Evolutionary conservation across 2,797 vertebrate species (phyloP), one percentile per base, ranked within the genome.

Genomic region (Acrossocheilus fasciatus): DNA sequence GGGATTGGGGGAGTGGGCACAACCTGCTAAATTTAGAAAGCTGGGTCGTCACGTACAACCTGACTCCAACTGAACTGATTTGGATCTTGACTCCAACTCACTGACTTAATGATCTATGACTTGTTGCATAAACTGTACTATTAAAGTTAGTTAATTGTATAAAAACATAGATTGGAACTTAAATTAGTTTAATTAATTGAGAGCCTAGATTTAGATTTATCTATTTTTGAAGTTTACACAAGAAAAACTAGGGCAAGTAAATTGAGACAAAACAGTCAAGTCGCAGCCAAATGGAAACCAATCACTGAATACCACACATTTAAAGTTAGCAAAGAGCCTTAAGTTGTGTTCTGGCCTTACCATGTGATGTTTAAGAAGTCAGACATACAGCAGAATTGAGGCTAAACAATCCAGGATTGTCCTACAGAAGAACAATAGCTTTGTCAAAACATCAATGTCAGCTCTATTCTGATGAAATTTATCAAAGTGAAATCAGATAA

Each of bases 401-500:
- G 20, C 36, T 43, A 78, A 59, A 78, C 4, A 78, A 78, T 23
- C 23, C 14, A 78, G 36, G 23, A 62, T 3, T 57, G 12, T 3
- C 7, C 18, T 68, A 81, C 41, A 64, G 39, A 66, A 41, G 59
- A 64, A 45, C 57, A 64, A 80, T 6, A 81, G 26, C 54, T 59
- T 23, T 26, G 14, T 50, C 45, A 69, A 69, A 81, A 39, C 64
- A 81, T 52, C 62, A 81, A 18, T 47, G 41, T 45, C 79, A 52
- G 64, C 79, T 52, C 30, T 69, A 45, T 80, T 66, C 77, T 45
- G 59, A 80, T 64, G 0, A 34, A 80, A 57, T 57, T 12, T 36
- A 43, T 80, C 75, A 85, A 85, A 85, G 57, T 57, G 47, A 85
- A 85, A 79, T 85, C 11, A 12, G 50, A 54, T 70, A 54, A 54